Percentiles rank a stretch among this genome's conserved stretches.
phyloP scores from a whole-genome alignment of 2,888 invertebrate species.

The Cephus pygmeus region DNA sequence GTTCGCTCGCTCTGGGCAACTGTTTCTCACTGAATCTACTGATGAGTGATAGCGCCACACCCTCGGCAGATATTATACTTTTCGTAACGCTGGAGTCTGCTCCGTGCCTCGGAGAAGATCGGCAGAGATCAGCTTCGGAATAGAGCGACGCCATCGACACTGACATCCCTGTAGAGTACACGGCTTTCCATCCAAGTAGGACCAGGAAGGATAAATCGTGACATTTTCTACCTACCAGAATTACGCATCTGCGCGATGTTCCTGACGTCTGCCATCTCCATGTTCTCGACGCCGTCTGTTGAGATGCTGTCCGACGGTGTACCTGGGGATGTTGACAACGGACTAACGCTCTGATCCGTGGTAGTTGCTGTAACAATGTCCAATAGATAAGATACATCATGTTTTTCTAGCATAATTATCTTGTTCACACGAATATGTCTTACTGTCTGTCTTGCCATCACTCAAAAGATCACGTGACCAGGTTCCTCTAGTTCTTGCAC shows the following conservation, averaged over 20 bases:
- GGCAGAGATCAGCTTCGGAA: constrained; percentile 69
- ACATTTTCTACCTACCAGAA: constrained; percentile 36
- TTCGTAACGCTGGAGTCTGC: constrained; percentile 63
- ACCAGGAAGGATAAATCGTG: not conserved
- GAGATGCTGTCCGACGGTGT: constrained; percentile 66
- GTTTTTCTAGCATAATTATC: not conserved
- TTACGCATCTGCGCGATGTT: constrained; percentile 64
- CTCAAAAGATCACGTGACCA: constrained; percentile 61
- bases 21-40: constrained; percentile 81
- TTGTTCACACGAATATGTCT: constrained; percentile 31
- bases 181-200: constrained; percentile 1
- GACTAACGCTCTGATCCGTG: constrained; percentile 69
- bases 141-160: constrained; percentile 75
- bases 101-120: constrained; percentile 59
- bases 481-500: constrained; percentile 34
- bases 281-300: constrained; percentile 69
- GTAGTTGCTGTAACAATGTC: constrained; percentile 60
- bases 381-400: not conserved
- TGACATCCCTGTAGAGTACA: constrained; percentile 65
- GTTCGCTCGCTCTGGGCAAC: constrained; percentile 80
- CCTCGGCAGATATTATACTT: constrained; percentile 78
- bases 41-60: constrained; percentile 81
- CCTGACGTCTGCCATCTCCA: constrained; percentile 67
- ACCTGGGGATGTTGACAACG: constrained; percentile 67
- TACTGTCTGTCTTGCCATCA: constrained; percentile 69